phyloP scores from a whole-genome alignment of 2,888 invertebrate genomes.

The Lithophane semibrunnea region DNA sequence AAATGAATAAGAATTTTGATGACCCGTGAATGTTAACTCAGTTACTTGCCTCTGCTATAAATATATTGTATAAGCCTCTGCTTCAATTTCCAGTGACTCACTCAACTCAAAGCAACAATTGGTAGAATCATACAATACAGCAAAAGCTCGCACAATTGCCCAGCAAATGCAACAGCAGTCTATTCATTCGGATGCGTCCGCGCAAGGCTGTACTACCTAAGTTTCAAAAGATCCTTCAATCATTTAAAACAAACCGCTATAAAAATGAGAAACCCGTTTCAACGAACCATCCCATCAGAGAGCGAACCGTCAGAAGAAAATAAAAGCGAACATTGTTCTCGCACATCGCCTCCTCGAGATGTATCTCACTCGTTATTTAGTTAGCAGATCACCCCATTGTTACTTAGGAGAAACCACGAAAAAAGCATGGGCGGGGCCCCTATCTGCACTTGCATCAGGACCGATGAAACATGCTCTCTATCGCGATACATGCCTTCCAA shows the following conservation, averaged over 20 bases:
- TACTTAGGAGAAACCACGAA: conserved; percentile 88
- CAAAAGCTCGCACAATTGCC: conserved; percentile 1
- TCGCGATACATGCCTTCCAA: conserved; percentile 88
- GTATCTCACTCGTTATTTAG: conserved; percentile 88
- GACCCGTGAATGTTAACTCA: not conserved
- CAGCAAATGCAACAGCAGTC: not conserved
- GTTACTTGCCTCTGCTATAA: not conserved
- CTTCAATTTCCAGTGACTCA: not conserved
- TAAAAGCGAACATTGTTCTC: conserved; percentile 79
- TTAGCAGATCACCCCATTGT: conserved; percentile 90
- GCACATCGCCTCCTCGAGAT: conserved; percentile 80
- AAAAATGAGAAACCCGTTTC: conserved; percentile 67
- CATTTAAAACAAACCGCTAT: conserved; percentile 67
- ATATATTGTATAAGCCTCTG: too few species aligned
- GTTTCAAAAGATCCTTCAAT: conserved; percentile 55
- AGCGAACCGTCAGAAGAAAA: conserved; percentile 71
- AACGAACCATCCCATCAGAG: conserved; percentile 69
- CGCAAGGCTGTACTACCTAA: conserved; percentile 13
- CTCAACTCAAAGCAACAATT: not conserved
- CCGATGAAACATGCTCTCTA: conserved; percentile 87
- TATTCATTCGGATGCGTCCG: conserved; percentile 18
- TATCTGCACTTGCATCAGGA: conserved; percentile 84
- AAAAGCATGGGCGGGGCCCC: conserved; percentile 89
- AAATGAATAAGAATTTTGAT: not conserved
- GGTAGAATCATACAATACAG: not conserved